These are phyloP conservation scores for Adela reaumurella DNA, from an alignment of 2,888 invertebrate species.

Conservation along the genomic window DNA sequence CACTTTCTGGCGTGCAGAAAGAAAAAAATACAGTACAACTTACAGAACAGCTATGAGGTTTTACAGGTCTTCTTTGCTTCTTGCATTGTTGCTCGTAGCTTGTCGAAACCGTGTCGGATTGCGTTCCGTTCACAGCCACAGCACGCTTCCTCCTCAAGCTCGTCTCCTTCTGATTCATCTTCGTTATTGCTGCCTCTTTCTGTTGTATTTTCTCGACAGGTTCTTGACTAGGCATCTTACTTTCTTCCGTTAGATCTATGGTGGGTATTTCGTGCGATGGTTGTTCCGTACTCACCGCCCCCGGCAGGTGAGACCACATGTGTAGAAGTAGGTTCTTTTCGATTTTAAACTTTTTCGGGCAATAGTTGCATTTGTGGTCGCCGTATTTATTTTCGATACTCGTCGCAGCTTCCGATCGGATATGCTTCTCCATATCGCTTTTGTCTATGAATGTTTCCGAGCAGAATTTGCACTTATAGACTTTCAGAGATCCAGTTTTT, in stretches of 20 bases:
- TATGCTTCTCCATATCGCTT: slow-evolving; percentile 25
- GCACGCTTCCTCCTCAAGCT: too few relatives aligned
- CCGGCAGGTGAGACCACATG: slow-evolving; percentile 39
- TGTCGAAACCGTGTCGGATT: too few relatives aligned
- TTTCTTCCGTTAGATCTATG: not conserved
- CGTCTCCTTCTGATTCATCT: too few relatives aligned
- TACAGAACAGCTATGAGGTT: too few relatives aligned
- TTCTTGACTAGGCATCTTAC: not conserved
- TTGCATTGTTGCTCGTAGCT: too few relatives aligned
- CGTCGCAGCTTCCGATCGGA: slow-evolving; percentile 24
- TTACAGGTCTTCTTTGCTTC: too few relatives aligned
- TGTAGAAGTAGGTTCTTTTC: slow-evolving; percentile 37
- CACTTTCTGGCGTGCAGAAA: too few relatives aligned
- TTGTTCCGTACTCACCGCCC: slow-evolving; percentile 21
- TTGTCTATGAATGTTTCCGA: slow-evolving; percentile 27
- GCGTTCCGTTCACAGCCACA: too few relatives aligned
- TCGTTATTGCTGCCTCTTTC: not conserved
- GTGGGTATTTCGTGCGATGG: not conserved
- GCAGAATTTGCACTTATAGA: slow-evolving; percentile 37
- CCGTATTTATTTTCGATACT: slow-evolving; percentile 33
- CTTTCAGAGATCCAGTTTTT: slow-evolving; percentile 21
- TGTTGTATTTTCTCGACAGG: not conserved
- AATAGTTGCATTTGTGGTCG: slow-evolving; percentile 37
- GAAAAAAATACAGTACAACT: too few relatives aligned
- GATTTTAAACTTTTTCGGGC: slow-evolving; percentile 28